Percentiles rank a stretch among this genome's conserved stretches.
Evolutionary conservation across 1,140 invertebrate species (phyloP).

Genomic region (Leucophenga varia): DNA sequence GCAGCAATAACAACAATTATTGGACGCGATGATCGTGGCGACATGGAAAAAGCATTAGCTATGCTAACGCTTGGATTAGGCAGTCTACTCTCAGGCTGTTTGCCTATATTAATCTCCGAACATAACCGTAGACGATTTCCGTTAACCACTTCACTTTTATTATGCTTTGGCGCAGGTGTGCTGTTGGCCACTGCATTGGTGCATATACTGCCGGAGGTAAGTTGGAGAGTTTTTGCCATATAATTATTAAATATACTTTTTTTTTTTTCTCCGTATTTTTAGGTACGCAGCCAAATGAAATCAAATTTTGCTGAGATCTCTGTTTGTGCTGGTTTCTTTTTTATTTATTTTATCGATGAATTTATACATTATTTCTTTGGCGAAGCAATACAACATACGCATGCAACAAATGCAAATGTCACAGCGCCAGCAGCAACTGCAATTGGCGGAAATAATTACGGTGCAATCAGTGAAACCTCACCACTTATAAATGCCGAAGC

Average conservation of each 20-base stretch:
- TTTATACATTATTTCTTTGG: slow-evolving; percentile 67
- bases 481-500: slow-evolving; percentile 24
- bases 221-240: slow-evolving; percentile 11
- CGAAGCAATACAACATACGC: slow-evolving; percentile 48
- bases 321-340: slow-evolving; percentile 75
- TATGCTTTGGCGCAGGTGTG: slow-evolving; percentile 84
- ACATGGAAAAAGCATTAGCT: slow-evolving; percentile 66
- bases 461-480: slow-evolving; percentile 25
- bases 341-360: slow-evolving; percentile 79
- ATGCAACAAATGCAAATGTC: slow-evolving; percentile 3
- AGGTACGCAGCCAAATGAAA: slow-evolving; percentile 57
- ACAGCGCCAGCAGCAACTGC: neutral
- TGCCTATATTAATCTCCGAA: slow-evolving; percentile 65
- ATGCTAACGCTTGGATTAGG: slow-evolving; percentile 69
- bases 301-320: slow-evolving; percentile 67
- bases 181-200: slow-evolving; percentile 78
- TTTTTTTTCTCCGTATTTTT: slow-evolving; percentile 1
- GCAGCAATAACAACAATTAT: neutral
- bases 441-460: slow-evolving; percentile 18
- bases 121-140: slow-evolving; percentile 60
- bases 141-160: slow-evolving; percentile 65
- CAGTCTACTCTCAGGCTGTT: slow-evolving; percentile 68
- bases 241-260: neutral
- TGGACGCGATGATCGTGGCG: slow-evolving; percentile 24
- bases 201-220: slow-evolving; percentile 82